Conservation (phyloP, 1,140 invertebrate genomes). For the Musca domestica region DNA sequence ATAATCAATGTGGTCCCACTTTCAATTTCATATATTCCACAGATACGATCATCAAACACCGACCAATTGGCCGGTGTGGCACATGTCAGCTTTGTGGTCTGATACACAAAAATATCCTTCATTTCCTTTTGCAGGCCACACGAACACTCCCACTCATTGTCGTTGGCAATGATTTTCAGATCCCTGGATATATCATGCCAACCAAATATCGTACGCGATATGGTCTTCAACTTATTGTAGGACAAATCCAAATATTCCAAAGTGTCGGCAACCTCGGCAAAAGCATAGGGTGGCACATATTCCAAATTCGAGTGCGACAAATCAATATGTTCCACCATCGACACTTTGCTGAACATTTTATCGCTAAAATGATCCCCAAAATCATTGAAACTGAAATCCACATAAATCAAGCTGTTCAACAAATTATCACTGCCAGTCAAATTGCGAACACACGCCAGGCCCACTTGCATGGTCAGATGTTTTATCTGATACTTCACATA, state of each 20-base stretch:
- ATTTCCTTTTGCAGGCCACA: slow-evolving; percentile 32
- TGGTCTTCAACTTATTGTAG: slow-evolving; percentile 33
- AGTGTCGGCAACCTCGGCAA: slow-evolving; percentile 31
- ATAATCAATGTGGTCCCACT: too few relatives aligned
- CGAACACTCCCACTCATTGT: slow-evolving; percentile 37
- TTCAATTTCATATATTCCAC: background rate
- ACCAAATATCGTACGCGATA: slow-evolving; percentile 33
- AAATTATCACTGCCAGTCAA: slow-evolving; percentile 34
- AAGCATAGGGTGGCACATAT: slow-evolving; percentile 36
- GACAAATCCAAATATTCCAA: slow-evolving; percentile 36
- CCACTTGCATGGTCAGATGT: slow-evolving; percentile 28
- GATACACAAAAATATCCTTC: slow-evolving; percentile 28
- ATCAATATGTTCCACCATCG: slow-evolving; percentile 32
- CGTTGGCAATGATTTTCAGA: slow-evolving; percentile 25
- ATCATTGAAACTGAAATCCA: slow-evolving; percentile 38
- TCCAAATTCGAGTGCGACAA: slow-evolving; percentile 37
- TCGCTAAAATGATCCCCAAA: slow-evolving; percentile 27
- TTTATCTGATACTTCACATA: slow-evolving; percentile 36
- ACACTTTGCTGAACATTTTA: slow-evolving; percentile 35
- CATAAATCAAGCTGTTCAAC: slow-evolving; percentile 27
- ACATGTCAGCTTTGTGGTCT: slow-evolving; percentile 26
- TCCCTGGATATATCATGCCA: slow-evolving; percentile 26
- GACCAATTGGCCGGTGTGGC: slow-evolving; percentile 25
- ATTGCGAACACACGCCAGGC: slow-evolving; percentile 32
- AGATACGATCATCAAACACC: slow-evolving; percentile 32